phyloP scores from a whole-genome alignment of 2,888 invertebrate species.

The Pandemis corylana region DNA sequence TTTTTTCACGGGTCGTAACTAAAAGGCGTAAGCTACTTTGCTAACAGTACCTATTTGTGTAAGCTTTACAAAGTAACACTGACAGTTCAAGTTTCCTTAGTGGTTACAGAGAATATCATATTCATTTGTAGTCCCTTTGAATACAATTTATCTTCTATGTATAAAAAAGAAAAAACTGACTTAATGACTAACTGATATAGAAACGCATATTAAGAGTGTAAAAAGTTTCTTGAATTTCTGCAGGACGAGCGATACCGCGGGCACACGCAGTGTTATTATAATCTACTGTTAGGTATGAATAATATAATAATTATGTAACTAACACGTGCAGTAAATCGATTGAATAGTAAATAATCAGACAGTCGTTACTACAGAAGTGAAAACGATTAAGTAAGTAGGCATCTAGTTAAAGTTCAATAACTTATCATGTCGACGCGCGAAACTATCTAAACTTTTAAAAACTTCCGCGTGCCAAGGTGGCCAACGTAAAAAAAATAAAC shows the following conservation, averaged over 20 bases:
- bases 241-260: too few species aligned
- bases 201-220: not conserved
- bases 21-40: too few species aligned
- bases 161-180: too few species aligned
- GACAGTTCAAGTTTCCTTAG: slow-evolving; percentile 1
- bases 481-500: slow-evolving; percentile 13
- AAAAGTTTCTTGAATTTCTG: too few species aligned
- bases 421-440: slow-evolving; percentile 16
- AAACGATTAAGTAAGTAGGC: not conserved
- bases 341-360: not conserved
- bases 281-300: too few species aligned
- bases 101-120: not conserved
- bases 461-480: slow-evolving; percentile 11
- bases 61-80: too few species aligned
- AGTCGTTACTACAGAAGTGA: not conserved
- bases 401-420: slow-evolving; percentile 4
- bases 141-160: too few species aligned
- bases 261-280: too few species aligned
- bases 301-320: not conserved
- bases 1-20: too few species aligned
- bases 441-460: slow-evolving; percentile 28
- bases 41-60: too few species aligned
- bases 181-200: too few species aligned
- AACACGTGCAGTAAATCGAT: not conserved
- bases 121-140: not conserved